phyloP scores from a whole-genome alignment of 2,888 invertebrate genomes.

The Metacarcinus magister region DNA sequence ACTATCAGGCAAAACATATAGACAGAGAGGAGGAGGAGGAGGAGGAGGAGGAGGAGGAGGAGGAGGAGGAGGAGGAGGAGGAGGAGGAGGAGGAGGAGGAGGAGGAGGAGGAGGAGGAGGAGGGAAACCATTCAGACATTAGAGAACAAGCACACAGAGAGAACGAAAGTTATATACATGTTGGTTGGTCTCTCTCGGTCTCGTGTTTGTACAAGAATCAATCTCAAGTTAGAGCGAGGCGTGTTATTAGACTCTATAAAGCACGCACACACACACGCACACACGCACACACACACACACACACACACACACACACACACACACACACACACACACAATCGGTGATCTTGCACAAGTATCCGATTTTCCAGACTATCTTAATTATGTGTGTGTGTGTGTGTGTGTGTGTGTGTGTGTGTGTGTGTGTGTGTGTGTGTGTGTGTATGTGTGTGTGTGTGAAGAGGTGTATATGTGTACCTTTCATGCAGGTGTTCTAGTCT shows the following conservation, averaged over 20 bases:
- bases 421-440: not conserved
- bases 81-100: not conserved
- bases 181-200: not conserved
- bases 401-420: slow-evolving; percentile 26
- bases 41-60: not conserved
- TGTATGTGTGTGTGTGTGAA: not conserved
- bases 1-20: not conserved
- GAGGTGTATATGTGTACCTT: not conserved
- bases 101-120: not conserved
- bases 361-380: not conserved
- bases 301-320: slow-evolving; percentile 26
- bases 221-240: not conserved
- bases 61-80: not conserved
- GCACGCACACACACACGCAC: not conserved
- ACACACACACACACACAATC: not conserved
- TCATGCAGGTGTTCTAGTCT: no score
- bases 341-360: not conserved
- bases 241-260: slow-evolving; percentile 57
- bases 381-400: not conserved
- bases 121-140: not conserved
- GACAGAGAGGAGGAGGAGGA: not conserved
- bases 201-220: slow-evolving; percentile 39
- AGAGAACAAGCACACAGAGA: not conserved
- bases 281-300: not conserved
- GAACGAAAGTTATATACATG: not conserved